Evolutionary conservation across 2,888 invertebrate genomes (phyloP), one percentile per base, ranked within the genome.

Genomic region (Conops quadrifasciatus): DNA sequence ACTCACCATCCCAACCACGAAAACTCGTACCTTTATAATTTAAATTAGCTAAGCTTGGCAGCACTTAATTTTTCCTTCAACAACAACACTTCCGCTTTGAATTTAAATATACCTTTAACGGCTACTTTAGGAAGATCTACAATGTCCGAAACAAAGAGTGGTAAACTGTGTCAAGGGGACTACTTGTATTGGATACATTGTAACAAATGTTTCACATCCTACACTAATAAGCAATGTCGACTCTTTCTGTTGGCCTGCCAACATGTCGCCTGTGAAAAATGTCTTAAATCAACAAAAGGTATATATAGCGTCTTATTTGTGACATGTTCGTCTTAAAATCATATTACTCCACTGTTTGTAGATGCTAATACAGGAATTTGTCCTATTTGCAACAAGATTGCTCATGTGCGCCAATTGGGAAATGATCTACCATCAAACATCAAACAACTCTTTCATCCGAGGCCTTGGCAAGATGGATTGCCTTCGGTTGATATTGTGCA

Each of bases 141-240:
- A 7, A 36, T 36, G 36, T 36, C 36, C 9, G 9, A 36, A 36
- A 36, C 36, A 9, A 36, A 36, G 19, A 62, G 15, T 3, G 63
- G n/a, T n/a, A n/a, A 47, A 19, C 24, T 63, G 9, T 26, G 36
- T 2, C 28, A 30, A 15, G 47, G 59, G 3, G 67, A 71, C 19
- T 72, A 67, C 26, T 67, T 63, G 1, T 71, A 78, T 49, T 84
- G 84, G 84, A 81, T 84, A 1, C 85, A 84, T 67, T 84, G 84
- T 74, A 83, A 85, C 66, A 59, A 59, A 11, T 84, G 84, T 59
- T 80, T 74, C 56, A 77, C 75, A 16, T 77, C 74, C 19, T 84
- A 76, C 62, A 63, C 77, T 0, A 56, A 71, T 2, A 79, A 79
- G 13, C 67, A 74, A 2, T 68, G 59, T 1, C 62, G 51, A 2